Conservation (phyloP, 2,113 vertebrate genomes). For the Paralichthys olivaceus region DNA sequence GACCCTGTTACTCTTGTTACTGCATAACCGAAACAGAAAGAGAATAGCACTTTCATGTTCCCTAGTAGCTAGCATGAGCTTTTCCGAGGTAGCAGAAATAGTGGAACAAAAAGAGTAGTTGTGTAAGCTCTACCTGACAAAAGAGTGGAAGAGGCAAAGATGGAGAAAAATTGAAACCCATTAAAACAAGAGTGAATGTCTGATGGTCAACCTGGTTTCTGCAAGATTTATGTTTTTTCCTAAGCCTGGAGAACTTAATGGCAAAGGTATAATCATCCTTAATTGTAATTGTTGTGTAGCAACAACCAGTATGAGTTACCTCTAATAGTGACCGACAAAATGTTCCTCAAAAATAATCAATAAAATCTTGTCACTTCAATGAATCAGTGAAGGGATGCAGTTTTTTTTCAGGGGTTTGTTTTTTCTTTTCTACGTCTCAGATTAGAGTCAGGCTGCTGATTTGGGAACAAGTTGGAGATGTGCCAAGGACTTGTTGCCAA, state of each 20-base stretch:
- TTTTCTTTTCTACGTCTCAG: background rate
- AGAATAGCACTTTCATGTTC: no score
- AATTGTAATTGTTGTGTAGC: background rate
- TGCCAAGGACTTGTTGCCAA: constrained; percentile 11
- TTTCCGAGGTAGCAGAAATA: no score
- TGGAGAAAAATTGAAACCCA: no score
- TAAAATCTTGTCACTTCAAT: background rate
- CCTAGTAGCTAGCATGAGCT: no score
- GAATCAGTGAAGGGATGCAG: background rate
- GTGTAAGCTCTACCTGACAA: no score
- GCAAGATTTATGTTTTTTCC: background rate
- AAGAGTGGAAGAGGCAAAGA: background rate
- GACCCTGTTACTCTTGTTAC: no score
- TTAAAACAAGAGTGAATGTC: no score
- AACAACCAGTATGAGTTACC: no score
- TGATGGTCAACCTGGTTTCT: background rate
- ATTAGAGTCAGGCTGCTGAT: constrained; percentile 24
- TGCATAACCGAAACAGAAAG: no score
- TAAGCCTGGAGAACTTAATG: background rate
- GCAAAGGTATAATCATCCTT: background rate
- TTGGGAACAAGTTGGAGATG: background rate
- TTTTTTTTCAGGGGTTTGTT: background rate
- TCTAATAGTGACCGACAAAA: background rate
- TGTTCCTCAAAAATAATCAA: background rate
- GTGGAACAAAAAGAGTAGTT: no score